phyloP scores from a whole-genome alignment of 2,888 invertebrate species.

The Pristionchus japonicus region DNA sequence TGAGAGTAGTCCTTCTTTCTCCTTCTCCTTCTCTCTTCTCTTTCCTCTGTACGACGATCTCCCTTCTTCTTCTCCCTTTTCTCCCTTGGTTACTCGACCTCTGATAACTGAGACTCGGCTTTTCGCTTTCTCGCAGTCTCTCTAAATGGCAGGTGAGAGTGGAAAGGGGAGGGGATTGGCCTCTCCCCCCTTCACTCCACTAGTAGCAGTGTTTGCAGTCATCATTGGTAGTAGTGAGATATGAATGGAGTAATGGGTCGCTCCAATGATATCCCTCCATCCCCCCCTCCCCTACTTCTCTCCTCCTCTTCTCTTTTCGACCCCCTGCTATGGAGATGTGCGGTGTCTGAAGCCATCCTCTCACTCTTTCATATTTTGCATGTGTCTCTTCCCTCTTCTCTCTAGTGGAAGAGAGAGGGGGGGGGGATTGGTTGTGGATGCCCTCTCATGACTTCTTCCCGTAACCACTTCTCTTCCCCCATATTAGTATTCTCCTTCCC shows the following conservation, averaged over 20 bases:
- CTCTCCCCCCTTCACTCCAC: slow-evolving; percentile 1
- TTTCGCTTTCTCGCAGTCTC: slow-evolving; percentile 39
- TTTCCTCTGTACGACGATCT: slow-evolving; percentile 25
- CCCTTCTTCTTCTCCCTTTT: slow-evolving; percentile 14
- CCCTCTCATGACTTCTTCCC: slow-evolving; percentile 31
- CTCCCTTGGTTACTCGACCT: slow-evolving; percentile 36
- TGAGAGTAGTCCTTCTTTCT: slow-evolving; percentile 28
- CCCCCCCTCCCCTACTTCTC: background rate
- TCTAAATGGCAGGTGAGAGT: slow-evolving; percentile 45
- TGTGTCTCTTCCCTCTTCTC: slow-evolving; percentile 31
- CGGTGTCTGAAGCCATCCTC: slow-evolving; percentile 3
- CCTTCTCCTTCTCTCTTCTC: background rate
- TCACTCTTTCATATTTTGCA: slow-evolving; percentile 27
- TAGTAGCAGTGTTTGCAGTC: slow-evolving; percentile 32
- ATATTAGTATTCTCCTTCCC: background rate
- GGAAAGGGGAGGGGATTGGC: slow-evolving; percentile 15
- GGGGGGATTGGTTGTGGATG: background rate
- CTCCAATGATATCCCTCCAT: background rate
- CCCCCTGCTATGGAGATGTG: slow-evolving; percentile 24
- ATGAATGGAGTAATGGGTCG: slow-evolving; percentile 36
- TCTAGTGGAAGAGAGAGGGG: background rate
- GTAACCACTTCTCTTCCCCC: background rate
- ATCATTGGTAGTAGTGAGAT: slow-evolving; percentile 9
- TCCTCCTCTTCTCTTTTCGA: slow-evolving; percentile 6
- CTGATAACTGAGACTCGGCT: slow-evolving; percentile 24